Conservation (phyloP, 2,888 invertebrate genomes). For the Tromatobia lineatoria region DNA sequence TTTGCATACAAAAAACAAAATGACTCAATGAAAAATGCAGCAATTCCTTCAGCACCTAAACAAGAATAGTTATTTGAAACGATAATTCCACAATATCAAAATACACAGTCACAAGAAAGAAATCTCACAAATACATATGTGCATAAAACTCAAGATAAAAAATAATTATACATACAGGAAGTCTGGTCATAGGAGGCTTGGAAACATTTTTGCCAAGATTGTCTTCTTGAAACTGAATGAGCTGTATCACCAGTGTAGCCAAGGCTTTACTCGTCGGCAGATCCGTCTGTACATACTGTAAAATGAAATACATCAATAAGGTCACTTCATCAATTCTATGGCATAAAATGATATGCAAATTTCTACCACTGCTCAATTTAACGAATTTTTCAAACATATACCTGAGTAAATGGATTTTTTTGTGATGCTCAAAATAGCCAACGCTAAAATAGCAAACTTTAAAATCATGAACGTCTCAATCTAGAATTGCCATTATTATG, state of each 20-base stretch:
- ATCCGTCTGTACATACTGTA: slow-evolving; percentile 96
- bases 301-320: slow-evolving; percentile 73
- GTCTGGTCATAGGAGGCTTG: slow-evolving; percentile 94
- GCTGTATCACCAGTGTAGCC: slow-evolving; percentile 93
- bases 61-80: no score
- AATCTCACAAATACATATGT: no score
- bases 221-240: slow-evolving; percentile 98
- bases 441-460: no score
- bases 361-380: neutral
- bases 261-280: slow-evolving; percentile 97
- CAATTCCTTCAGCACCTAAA: no score
- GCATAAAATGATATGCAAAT: neutral
- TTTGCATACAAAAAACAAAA: no score
- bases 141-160: neutral
- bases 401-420: neutral
- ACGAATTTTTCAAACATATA: neutral
- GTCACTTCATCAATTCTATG: neutral
- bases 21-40: no score
- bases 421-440: no score
- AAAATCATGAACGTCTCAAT: no score
- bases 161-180: slow-evolving; percentile 90
- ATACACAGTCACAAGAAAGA: no score
- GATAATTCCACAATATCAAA: no score
- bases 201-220: slow-evolving; percentile 97
- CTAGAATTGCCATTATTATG: no score